Evolutionary conservation across 2,797 vertebrate species (phyloP).

Genomic region (Acanthurus tractus): DNA sequence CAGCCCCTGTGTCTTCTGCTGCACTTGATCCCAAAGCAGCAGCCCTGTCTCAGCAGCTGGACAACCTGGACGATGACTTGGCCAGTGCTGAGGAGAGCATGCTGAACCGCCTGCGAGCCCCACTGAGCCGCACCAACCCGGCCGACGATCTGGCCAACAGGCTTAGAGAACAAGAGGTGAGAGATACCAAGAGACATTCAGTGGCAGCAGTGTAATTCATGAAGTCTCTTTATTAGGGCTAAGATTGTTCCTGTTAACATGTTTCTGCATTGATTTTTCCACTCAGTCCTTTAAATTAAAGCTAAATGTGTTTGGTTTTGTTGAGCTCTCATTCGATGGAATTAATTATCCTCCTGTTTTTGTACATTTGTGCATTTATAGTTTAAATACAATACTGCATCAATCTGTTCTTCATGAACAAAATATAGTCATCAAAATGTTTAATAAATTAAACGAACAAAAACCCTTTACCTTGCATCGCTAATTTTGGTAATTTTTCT

Average conservation of each 20-base stretch:
- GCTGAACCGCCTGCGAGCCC: conserved; percentile 86
- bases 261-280: neutral
- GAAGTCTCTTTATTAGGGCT: neutral
- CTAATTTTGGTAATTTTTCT: neutral
- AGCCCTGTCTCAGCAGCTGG: conserved; percentile 86
- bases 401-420: neutral
- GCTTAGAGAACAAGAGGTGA: conserved; percentile 91
- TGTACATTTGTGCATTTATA: neutral
- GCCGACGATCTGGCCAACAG: conserved; percentile 88
- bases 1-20: conserved; percentile 72
- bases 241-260: neutral
- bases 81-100: conserved; percentile 85
- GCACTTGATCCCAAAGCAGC: conserved; percentile 84
- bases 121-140: conserved; percentile 85
- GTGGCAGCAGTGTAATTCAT: neutral
- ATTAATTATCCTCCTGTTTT: neutral
- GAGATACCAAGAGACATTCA: conserved; percentile 18
- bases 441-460: neutral
- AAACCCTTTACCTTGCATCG: no score
- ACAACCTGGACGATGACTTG: conserved; percentile 86
- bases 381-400: neutral
- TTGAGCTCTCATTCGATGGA: neutral
- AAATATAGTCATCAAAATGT: neutral
- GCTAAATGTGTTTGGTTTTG: neutral
- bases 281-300: no score